These are phyloP conservation scores for Apeira syringaria DNA, from an alignment of 2,888 invertebrate genomes.

Conservation along the genomic window DNA sequence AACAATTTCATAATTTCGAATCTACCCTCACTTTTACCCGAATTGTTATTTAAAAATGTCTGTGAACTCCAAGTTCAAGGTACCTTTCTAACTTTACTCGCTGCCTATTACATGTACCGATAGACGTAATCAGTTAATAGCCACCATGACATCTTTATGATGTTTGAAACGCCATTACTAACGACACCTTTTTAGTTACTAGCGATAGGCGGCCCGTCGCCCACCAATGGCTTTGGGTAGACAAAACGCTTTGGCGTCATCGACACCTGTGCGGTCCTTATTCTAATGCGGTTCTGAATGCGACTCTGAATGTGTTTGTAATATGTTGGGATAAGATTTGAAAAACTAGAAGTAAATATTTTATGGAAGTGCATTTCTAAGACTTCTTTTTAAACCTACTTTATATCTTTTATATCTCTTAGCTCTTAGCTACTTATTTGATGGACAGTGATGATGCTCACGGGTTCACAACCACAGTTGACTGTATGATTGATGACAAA, in stretches of 20 bases:
- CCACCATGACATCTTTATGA: slow-evolving; percentile 81
- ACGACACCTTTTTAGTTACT: slow-evolving; percentile 84
- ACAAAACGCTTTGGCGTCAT: slow-evolving; percentile 67
- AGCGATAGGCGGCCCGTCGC: slow-evolving; percentile 68
- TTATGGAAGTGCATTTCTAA: no score
- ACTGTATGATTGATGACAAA: no score
- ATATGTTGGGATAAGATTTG: slow-evolving; percentile 8
- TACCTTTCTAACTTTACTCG: slow-evolving; percentile 59
- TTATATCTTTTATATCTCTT: no score
- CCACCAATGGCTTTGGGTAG: slow-evolving; percentile 47
- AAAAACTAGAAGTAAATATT: slow-evolving; percentile 16
- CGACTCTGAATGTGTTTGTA: slow-evolving; percentile 14
- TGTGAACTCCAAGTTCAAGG: slow-evolving; percentile 1
- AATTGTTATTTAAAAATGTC: background rate
- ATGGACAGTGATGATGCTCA: no score
- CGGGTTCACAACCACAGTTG: no score
- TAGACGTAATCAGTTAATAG: slow-evolving; percentile 79
- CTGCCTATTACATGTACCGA: slow-evolving; percentile 48
- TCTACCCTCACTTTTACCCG: no score
- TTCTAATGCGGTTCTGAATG: slow-evolving; percentile 11
- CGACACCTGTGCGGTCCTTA: slow-evolving; percentile 44
- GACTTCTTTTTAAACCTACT: no score
- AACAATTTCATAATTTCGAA: no score
- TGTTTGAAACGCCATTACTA: slow-evolving; percentile 81
- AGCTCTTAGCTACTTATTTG: no score